Conservation (phyloP, 1,140 invertebrate genomes). For the Nebria ingens region DNA sequence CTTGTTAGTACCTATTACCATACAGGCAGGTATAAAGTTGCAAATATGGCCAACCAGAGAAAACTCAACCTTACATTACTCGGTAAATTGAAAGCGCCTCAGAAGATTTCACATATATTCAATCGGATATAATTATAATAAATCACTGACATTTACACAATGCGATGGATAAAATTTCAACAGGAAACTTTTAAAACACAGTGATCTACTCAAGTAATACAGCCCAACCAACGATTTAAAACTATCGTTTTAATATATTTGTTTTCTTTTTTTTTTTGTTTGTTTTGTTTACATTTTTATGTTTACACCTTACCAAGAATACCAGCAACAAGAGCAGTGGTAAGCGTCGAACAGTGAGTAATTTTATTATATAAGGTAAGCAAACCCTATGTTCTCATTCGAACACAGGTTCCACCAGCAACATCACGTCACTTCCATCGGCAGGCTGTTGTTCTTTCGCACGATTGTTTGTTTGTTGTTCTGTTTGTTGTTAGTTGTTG, state of each 20-base stretch:
- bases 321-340: neutral
- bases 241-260: too few relatives aligned
- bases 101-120: too few relatives aligned
- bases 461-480: constrained; percentile 25
- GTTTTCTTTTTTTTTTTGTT: too few relatives aligned
- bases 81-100: too few relatives aligned
- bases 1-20: too few relatives aligned
- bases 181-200: neutral
- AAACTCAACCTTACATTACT: too few relatives aligned
- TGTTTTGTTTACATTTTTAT: too few relatives aligned
- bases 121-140: too few relatives aligned
- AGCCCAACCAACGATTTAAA: neutral
- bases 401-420: constrained; percentile 21
- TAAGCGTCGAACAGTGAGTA: too few relatives aligned
- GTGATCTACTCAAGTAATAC: neutral
- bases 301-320: constrained; percentile 4
- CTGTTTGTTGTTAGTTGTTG: constrained; percentile 17
- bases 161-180: neutral
- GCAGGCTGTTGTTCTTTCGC: constrained; percentile 29
- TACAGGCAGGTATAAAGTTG: too few relatives aligned
- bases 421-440: constrained; percentile 36
- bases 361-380: neutral
- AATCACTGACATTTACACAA: too few relatives aligned
- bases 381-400: constrained; percentile 12
- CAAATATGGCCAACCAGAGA: too few relatives aligned